Evolutionary conservation across 2,888 invertebrate species (phyloP).

Genomic region (Ormyrus pomaceus): DNA sequence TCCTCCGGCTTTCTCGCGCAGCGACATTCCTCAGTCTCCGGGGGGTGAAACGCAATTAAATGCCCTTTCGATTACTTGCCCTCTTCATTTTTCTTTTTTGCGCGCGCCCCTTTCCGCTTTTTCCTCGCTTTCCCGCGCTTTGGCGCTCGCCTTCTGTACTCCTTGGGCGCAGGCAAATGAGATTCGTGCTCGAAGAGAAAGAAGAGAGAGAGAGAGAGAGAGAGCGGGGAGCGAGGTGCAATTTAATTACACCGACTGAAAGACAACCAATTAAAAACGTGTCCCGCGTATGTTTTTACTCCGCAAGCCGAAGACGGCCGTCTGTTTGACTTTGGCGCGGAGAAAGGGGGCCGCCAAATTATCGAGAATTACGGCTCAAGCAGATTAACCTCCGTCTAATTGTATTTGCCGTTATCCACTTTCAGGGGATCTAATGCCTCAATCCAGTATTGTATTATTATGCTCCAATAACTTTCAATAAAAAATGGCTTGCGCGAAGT

Average conservation of each 20-base stretch:
- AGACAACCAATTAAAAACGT: conserved; percentile 46
- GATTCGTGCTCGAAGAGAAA: conserved; percentile 34
- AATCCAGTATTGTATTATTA: too few relatives aligned
- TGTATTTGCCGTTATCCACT: conserved; percentile 23
- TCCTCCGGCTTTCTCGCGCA: not conserved
- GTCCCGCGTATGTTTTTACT: conserved; percentile 34
- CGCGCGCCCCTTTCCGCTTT: conserved; percentile 1
- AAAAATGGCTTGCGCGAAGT: too few relatives aligned
- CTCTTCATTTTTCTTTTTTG: conserved; percentile 30
- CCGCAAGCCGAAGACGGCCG: not conserved
- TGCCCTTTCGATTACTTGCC: conserved; percentile 53
- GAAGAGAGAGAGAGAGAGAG: conserved; percentile 1
- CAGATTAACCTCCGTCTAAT: conserved; percentile 24
- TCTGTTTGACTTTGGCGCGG: not conserved
- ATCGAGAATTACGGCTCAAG: conserved; percentile 21
- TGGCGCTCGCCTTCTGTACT: conserved; percentile 12
- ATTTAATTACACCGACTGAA: conserved; percentile 48
- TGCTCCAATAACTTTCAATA: too few relatives aligned
- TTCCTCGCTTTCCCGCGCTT: conserved; percentile 3
- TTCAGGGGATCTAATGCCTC: not conserved
- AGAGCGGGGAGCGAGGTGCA: conserved; percentile 19
- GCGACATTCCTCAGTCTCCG: conserved; percentile 19
- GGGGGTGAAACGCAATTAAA: conserved; percentile 43
- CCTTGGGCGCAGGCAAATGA: conserved; percentile 42
- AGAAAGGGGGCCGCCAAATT: not conserved